Base-by-base conservation (phyloP, 2,113 vertebrate genomes). In the Sturnus vulgaris region DNA sequence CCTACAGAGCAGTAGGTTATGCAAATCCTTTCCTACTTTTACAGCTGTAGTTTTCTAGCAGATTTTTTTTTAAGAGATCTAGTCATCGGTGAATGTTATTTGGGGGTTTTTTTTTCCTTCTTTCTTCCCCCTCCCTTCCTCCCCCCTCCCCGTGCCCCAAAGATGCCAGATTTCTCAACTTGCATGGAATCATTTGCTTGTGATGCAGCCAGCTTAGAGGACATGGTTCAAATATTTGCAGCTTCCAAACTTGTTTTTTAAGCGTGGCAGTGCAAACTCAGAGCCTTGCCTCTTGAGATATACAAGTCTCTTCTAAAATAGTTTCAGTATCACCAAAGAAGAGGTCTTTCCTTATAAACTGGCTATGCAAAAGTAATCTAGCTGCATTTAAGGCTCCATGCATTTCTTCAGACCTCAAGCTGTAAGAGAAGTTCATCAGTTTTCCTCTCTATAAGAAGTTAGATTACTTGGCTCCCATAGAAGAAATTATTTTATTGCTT, bases 1-100 rank as follows among this genome's bases (percentile, higher is more conserved):
- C 97, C 96, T 94, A 90, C 94, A 92, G 95, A 97, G 97, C 96
- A 97, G 96, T 96, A 93, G 96, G 97, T 97, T 97, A 94, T 95
- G 87, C 88, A 97, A 96, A 96, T 97, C 96, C 96, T 95, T 94
- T 95, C 95, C 96, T 95, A 96, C 86, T 97, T 95, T 96, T 97
- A 82, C 97, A 94, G 86, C 94, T 97, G 81, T 96, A 96, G 84
- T 93, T 96, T 93, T 97, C 91, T 64, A 96, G 92, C 93, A 89
- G 87, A 55, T 96, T 95, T 73, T 40, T 90, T 59, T 80, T 71
- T 23, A 37, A 88, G 73, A 86, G 61, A 93, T 94, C 89, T 88
- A 94, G 82, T 91, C 31, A 65, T 78, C 63, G 27, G 50, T 88
- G 76, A 94, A 76, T 90, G 69, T 52, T 79, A 27, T 89, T 94